Evolutionary conservation across 2,888 invertebrate species (phyloP).

Genomic region (Choreutis nemorana): DNA sequence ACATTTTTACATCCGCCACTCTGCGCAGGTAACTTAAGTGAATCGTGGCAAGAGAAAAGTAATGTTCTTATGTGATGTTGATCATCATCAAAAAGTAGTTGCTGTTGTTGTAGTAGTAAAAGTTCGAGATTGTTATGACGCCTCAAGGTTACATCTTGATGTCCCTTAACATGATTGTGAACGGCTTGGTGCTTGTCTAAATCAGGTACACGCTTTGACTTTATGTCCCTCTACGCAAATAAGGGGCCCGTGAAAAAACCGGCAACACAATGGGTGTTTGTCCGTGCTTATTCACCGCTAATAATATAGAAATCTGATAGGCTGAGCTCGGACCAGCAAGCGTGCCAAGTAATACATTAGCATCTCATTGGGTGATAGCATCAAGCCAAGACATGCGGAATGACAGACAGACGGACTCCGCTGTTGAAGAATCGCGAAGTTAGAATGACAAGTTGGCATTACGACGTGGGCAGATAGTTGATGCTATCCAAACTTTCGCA

Average conservation of each 20-base stretch:
- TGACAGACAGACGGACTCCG: conserved; percentile 23
- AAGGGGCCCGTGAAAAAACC: conserved; percentile 23
- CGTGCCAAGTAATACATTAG: conserved; percentile 61
- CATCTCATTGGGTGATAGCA: conserved; percentile 47
- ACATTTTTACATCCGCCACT: too few species aligned
- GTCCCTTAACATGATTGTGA: too few species aligned
- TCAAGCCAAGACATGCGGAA: conserved; percentile 32
- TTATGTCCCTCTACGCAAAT: too few species aligned
- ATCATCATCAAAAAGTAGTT: too few species aligned
- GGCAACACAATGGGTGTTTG: conserved; percentile 21
- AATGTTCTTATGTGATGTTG: too few species aligned
- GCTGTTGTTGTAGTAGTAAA: too few species aligned
- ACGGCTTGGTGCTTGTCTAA: too few species aligned
- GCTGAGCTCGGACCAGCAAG: conserved; percentile 22
- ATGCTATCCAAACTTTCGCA: conserved; percentile 4
- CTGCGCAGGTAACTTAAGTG: too few species aligned
- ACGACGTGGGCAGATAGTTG: conserved; percentile 15
- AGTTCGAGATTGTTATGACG: too few species aligned
- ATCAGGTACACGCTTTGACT: too few species aligned
- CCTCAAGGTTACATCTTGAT: too few species aligned
- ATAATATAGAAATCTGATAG: conserved; percentile 46
- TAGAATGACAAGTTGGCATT: conserved; percentile 23
- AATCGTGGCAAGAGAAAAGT: too few species aligned
- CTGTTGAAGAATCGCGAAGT: conserved; percentile 16
- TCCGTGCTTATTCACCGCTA: conserved; percentile 24